Conservation (phyloP, 2,113 vertebrate genomes). For the Kryptolebias marmoratus region DNA sequence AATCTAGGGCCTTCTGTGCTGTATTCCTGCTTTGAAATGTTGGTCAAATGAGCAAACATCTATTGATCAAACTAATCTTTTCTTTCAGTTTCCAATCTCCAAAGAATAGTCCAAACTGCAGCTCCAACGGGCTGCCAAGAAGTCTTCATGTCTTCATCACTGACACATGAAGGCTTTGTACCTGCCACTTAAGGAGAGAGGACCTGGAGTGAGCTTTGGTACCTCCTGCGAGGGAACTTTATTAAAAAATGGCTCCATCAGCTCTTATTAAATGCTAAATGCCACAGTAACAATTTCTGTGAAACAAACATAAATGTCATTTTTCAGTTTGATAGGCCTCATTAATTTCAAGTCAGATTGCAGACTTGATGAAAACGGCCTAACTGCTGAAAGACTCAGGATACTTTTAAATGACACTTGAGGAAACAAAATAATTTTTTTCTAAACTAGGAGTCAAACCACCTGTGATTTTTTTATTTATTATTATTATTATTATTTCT, state of each 20-base stretch:
- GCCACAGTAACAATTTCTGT: constrained; percentile 7
- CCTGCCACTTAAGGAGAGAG: not conserved
- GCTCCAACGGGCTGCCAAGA: not conserved
- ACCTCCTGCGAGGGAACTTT: constrained; percentile 10
- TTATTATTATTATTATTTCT: too few relatives aligned
- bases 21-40: too few relatives aligned
- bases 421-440: constrained; percentile 15
- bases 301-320: constrained; percentile 16
- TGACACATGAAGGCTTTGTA: not conserved
- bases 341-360: constrained; percentile 10
- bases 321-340: constrained; percentile 20
- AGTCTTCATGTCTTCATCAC: not conserved
- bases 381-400: not conserved
- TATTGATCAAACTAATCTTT: too few relatives aligned
- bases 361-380: constrained; percentile 1
- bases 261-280: constrained; percentile 20
- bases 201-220: constrained; percentile 11
- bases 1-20: too few relatives aligned
- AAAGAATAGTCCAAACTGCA: too few relatives aligned
- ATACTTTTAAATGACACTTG: constrained; percentile 1
- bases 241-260: constrained; percentile 9
- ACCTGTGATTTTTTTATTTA: constrained; percentile 22
- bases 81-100: too few relatives aligned
- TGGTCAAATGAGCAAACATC: too few relatives aligned
- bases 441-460: constrained; percentile 14